A percentile compares a stretch with the other conserved stretches of the same genome.
Conservation (phyloP, 2,797 vertebrate species). For the Sparidentex hasta region DNA sequence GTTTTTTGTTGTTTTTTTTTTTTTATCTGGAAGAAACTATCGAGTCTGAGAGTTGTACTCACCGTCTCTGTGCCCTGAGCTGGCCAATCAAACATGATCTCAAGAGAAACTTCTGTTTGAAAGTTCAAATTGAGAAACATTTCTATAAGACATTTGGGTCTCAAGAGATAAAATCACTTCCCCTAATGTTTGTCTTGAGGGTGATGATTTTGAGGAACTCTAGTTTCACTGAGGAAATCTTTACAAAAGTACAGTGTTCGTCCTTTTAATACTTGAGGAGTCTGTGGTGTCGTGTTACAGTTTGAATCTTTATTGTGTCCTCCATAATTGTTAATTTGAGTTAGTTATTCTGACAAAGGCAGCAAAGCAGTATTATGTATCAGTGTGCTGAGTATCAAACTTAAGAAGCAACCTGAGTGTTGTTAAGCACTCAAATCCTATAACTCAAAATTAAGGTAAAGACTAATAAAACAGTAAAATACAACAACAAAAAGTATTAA, state of each 20-base stretch:
- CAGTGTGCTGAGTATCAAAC: constrained; percentile 6
- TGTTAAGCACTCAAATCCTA: not conserved
- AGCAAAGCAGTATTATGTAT: constrained; percentile 21
- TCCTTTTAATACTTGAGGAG: not conserved
- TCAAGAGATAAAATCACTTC: constrained; percentile 1
- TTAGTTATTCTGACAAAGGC: constrained; percentile 3
- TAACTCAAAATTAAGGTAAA: not conserved
- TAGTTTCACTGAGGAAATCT: constrained; percentile 19
- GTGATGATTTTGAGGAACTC: not conserved
- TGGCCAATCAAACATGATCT: not conserved
- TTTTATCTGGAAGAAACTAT: not conserved
- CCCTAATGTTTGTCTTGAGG: not conserved
- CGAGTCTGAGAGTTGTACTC: not conserved
- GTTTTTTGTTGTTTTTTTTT: not conserved
- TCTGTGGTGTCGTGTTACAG: constrained; percentile 10
- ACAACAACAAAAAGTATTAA: no score
- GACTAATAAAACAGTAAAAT: not conserved
- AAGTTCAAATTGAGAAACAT: constrained; percentile 17
- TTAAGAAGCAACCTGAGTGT: not conserved
- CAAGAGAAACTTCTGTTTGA: not conserved
- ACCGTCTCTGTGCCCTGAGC: not conserved
- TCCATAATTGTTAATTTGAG: not conserved
- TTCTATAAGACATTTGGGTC: not conserved
- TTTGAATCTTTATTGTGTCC: constrained; percentile 1
- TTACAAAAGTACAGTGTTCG: constrained; percentile 12